Evolutionary conservation across 2,888 invertebrate genomes (phyloP).

Genomic region (Steromphala cineraria): DNA sequence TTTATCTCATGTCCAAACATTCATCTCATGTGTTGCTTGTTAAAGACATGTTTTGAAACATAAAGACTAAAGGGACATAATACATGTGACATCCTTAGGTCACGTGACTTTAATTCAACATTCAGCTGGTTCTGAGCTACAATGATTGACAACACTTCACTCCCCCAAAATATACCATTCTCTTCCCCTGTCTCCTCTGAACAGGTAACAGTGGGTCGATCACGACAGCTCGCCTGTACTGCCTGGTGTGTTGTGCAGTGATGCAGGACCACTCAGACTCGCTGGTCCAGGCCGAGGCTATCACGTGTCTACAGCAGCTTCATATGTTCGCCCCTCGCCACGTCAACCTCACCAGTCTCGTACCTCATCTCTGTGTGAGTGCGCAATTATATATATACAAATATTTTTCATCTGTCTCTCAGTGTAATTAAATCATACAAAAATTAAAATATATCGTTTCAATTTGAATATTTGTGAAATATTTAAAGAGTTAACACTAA

Average conservation of each 20-base stretch:
- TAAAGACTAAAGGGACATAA: too few relatives aligned
- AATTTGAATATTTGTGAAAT: background rate
- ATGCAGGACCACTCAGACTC: slow-evolving; percentile 85
- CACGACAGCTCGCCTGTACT: slow-evolving; percentile 87
- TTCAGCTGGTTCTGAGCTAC: too few relatives aligned
- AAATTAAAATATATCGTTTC: background rate
- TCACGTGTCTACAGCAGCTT: slow-evolving; percentile 95
- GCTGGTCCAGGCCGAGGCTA: slow-evolving; percentile 95
- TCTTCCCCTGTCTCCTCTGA: slow-evolving; percentile 1
- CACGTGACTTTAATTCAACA: too few relatives aligned
- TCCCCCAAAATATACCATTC: too few relatives aligned
- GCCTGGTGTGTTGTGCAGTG: slow-evolving; percentile 94
- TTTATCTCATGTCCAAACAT: too few relatives aligned
- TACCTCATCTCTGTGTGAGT: slow-evolving; percentile 93
- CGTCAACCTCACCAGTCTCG: slow-evolving; percentile 92
- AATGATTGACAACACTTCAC: too few relatives aligned
- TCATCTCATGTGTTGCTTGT: too few relatives aligned
- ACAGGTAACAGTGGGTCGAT: slow-evolving; percentile 84
- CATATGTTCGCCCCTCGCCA: slow-evolving; percentile 97
- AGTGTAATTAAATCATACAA: background rate
- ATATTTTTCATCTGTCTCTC: background rate
- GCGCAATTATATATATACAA: background rate
- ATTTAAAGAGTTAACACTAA: background rate
- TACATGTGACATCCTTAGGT: too few relatives aligned
- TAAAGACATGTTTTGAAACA: too few relatives aligned